Conservation (phyloP, 30 jellyfish, hydroid and myxozoan species). For the Sanderia malayensis region DNA sequence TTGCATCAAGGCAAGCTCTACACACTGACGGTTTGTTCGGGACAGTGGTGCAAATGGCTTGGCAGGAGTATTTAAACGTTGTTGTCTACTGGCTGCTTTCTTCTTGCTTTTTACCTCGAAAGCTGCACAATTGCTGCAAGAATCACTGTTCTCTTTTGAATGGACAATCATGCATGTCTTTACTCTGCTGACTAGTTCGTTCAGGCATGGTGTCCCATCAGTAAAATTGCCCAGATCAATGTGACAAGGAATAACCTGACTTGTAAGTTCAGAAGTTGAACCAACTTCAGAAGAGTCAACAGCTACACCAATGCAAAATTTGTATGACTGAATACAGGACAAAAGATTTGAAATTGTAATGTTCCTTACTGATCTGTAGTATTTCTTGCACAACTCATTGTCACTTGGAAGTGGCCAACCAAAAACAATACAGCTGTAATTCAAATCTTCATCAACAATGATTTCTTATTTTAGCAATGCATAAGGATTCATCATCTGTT, state of each 20-base stretch:
- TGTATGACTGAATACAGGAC: not conserved
- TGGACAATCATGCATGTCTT: not conserved
- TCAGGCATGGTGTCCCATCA: not conserved
- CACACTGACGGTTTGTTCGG: not conserved
- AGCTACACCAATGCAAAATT: not conserved
- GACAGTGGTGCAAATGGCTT: constrained; percentile 9
- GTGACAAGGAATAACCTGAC: not conserved
- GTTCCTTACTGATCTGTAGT: not conserved
- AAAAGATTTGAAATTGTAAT: not conserved
- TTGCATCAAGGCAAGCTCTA: not conserved
- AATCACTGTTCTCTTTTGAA: not conserved
- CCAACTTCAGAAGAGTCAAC: not conserved
- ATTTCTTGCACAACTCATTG: not conserved
- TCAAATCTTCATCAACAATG: not conserved
- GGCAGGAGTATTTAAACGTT: not conserved
- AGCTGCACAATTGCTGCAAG: not conserved
- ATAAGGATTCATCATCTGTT: not conserved
- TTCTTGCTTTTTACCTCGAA: not conserved
- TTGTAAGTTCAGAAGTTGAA: not conserved
- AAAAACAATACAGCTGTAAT: not conserved
- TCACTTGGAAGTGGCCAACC: constrained; percentile 3
- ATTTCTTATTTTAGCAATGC: not conserved
- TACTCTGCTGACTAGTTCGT: not conserved
- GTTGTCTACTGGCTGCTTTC: not conserved
- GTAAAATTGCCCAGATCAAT: not conserved